phyloP scores from a whole-genome alignment of 2,888 invertebrate species.

The Sphecodes monilicornis region DNA sequence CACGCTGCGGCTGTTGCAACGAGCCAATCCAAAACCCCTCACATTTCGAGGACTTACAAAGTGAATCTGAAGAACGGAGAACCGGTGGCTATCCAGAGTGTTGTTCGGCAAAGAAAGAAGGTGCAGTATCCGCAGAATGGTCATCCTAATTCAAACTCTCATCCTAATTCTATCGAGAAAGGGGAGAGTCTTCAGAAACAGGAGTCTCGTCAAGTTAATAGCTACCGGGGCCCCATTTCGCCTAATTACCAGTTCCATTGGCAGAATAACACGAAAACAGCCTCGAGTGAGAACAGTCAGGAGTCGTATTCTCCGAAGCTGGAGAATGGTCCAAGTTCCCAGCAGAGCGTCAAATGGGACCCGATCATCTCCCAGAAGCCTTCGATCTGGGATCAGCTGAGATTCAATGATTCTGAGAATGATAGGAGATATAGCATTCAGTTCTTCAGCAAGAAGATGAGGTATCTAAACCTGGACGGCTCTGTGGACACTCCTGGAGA shows the following conservation, averaged over 20 bases:
- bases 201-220: background rate
- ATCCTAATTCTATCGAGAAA: background rate
- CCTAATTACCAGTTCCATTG: background rate
- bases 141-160: background rate
- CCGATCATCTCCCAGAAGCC: background rate
- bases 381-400: background rate
- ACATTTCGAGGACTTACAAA: background rate
- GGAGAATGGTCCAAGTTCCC: background rate
- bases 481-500: constrained; percentile 9
- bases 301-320: background rate
- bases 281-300: background rate
- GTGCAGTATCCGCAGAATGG: background rate
- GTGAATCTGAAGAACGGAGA: constrained; percentile 10
- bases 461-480: constrained; percentile 46
- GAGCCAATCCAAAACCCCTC: background rate
- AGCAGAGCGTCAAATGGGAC: background rate
- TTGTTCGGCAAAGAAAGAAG: background rate
- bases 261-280: background rate
- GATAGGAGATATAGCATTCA: constrained; percentile 30
- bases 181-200: background rate
- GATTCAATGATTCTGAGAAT: background rate
- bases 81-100: background rate
- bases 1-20: background rate
- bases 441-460: constrained; percentile 44
- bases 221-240: background rate